Percentiles rank a stretch among this genome's conserved stretches.
These are phyloP conservation scores for Chiloscyllium plagiosum DNA, from an alignment of 2,113 vertebrate genomes.

Conservation along the genomic window DNA sequence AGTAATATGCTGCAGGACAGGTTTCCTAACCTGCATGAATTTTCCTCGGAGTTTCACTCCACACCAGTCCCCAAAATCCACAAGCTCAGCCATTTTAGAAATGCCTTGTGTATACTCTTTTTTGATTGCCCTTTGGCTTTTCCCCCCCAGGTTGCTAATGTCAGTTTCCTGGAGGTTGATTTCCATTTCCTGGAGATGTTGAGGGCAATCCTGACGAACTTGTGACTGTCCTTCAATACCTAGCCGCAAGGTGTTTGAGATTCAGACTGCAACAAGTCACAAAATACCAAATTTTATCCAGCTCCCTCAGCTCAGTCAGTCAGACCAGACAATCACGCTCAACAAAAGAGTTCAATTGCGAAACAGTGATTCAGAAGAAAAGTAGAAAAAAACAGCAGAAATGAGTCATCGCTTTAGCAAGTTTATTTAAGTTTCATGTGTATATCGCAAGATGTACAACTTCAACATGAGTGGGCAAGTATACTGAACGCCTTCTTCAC, in stretches of 20 bases:
- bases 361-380: not conserved
- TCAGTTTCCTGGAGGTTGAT: not conserved
- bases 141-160: not conserved
- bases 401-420: not conserved
- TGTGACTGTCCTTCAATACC: not conserved
- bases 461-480: not conserved
- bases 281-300: not conserved
- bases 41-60: not conserved
- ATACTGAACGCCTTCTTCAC: too few relatives aligned
- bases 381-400: not conserved
- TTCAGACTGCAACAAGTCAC: not conserved
- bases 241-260: not conserved
- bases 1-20: not conserved
- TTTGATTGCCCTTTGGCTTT: not conserved
- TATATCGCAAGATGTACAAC: not conserved
- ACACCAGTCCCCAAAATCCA: not conserved
- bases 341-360: not conserved
- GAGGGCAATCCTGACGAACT: not conserved
- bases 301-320: not conserved
- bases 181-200: not conserved
- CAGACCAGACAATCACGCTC: not conserved
- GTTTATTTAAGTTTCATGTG: not conserved
- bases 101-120: too few relatives aligned
- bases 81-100: not conserved
- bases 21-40: not conserved